Conservation (phyloP, 2,113 vertebrate species). For the Syngnathus floridae region DNA sequence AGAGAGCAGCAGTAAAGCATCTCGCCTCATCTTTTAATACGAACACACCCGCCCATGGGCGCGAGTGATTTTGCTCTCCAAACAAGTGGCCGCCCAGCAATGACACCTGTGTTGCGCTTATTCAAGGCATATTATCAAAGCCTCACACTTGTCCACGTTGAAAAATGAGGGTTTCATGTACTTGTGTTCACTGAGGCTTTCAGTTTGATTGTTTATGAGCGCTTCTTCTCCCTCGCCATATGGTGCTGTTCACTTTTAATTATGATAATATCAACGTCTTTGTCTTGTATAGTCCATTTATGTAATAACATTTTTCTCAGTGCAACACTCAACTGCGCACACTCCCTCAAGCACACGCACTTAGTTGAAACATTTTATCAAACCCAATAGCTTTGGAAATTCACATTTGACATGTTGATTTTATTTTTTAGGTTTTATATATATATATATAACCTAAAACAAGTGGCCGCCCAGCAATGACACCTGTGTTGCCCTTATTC, state of each 20-base stretch:
- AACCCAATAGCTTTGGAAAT: conserved; percentile 42
- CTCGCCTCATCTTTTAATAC: not conserved
- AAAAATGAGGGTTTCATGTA: conserved; percentile 61
- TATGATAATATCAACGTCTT: conserved; percentile 73
- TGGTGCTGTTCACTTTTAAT: conserved; percentile 71
- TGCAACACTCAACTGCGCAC: conserved; percentile 36
- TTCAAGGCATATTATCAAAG: not conserved
- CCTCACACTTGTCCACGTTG: conserved; percentile 37
- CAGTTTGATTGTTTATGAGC: conserved; percentile 70
- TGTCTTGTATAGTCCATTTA: conserved; percentile 72
- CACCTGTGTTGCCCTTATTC: too few species aligned
- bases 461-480: too few species aligned
- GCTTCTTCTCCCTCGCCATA: conserved; percentile 66
- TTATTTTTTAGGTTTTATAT: conserved; percentile 39
- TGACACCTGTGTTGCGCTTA: conserved; percentile 2
- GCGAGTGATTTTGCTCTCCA: not conserved
- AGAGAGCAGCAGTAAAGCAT: not conserved
- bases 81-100: not conserved
- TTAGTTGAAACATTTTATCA: conserved; percentile 41
- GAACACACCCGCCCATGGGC: not conserved
- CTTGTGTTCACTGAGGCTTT: conserved; percentile 64
- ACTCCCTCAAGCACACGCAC: conserved; percentile 9
- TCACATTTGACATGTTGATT: conserved; percentile 27
- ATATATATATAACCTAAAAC: too few species aligned
- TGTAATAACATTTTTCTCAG: conserved; percentile 69